These are phyloP conservation scores for Spialia ferax DNA, from an alignment of 2,888 invertebrate species.

Conservation along the genomic window DNA sequence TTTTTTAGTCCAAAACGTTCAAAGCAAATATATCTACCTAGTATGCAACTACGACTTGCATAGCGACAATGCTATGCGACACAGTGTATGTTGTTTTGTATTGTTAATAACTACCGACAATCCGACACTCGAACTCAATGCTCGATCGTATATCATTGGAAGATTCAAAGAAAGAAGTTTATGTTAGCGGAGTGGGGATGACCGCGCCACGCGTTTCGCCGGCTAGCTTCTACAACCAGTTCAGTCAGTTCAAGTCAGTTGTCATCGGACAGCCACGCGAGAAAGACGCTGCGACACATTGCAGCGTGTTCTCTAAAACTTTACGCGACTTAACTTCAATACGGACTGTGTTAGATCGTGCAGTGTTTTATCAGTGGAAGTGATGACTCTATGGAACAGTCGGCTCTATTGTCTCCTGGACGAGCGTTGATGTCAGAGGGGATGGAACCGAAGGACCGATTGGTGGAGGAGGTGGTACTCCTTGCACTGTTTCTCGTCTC, in stretches of 20 bases:
- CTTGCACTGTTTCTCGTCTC: slow-evolving; percentile 88
- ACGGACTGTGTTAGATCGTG: slow-evolving; percentile 74
- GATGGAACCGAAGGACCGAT: slow-evolving; percentile 79
- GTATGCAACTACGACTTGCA: neutral
- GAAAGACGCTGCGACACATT: slow-evolving; percentile 81
- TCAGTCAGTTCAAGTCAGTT: slow-evolving; percentile 61
- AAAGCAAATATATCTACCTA: neutral
- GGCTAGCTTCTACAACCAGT: slow-evolving; percentile 35
- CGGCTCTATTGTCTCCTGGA: slow-evolving; percentile 76
- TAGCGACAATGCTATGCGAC: neutral
- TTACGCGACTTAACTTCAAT: slow-evolving; percentile 78
- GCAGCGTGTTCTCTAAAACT: slow-evolving; percentile 82
- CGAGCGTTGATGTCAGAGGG: slow-evolving; percentile 80
- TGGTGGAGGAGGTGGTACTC: slow-evolving; percentile 81
- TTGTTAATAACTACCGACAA: neutral
- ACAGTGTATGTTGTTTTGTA: neutral
- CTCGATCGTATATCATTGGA: slow-evolving; percentile 8
- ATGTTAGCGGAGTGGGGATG: slow-evolving; percentile 52
- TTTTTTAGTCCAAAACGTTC: neutral
- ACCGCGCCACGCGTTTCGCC: slow-evolving; percentile 59
- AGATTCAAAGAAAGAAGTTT: slow-evolving; percentile 37
- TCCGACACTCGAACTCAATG: neutral
- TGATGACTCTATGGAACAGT: slow-evolving; percentile 81
- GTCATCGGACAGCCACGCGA: slow-evolving; percentile 75
- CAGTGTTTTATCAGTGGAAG: slow-evolving; percentile 71